Evolutionary conservation across 2,797 vertebrate genomes (phyloP).

Genomic region (Megaceryle alcyon): DNA sequence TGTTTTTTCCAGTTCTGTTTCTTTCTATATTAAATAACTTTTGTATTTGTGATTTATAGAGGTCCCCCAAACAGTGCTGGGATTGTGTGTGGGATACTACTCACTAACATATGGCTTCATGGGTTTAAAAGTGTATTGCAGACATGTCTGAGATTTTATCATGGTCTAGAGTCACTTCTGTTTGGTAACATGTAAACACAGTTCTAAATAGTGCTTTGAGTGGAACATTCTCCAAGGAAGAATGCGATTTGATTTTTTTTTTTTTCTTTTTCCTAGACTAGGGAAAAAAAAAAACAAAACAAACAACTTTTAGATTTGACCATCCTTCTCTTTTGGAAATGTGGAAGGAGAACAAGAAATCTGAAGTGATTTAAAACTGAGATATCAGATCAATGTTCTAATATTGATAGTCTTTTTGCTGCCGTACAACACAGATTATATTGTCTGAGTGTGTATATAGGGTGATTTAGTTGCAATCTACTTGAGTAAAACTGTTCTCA

Average conservation of each 20-base stretch:
- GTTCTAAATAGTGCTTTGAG: not conserved
- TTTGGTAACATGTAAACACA: not conserved
- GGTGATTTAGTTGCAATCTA: not conserved
- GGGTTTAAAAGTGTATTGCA: not conserved
- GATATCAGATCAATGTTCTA: not conserved
- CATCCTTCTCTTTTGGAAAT: not conserved
- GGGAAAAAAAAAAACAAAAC: not conserved
- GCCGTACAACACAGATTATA: not conserved
- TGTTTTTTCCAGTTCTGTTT: not conserved
- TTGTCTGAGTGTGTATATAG: not conserved
- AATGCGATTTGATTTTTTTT: not conserved
- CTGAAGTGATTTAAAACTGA: not conserved
- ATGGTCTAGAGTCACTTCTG: not conserved
- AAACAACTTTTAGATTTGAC: not conserved
- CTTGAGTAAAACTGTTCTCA: not conserved
- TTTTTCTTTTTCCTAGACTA: not conserved
- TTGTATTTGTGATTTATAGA: not conserved
- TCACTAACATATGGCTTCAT: not conserved
- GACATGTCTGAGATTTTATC: not conserved
- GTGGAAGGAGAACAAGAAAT: not conserved
- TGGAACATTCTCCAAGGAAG: not conserved
- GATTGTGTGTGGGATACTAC: not conserved
- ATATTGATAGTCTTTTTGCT: not conserved
- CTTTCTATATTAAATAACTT: not conserved
- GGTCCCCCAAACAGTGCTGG: not conserved